Evolutionary conservation across 2,113 vertebrate species (phyloP).

Genomic region (Corythornis vintsioides): DNA sequence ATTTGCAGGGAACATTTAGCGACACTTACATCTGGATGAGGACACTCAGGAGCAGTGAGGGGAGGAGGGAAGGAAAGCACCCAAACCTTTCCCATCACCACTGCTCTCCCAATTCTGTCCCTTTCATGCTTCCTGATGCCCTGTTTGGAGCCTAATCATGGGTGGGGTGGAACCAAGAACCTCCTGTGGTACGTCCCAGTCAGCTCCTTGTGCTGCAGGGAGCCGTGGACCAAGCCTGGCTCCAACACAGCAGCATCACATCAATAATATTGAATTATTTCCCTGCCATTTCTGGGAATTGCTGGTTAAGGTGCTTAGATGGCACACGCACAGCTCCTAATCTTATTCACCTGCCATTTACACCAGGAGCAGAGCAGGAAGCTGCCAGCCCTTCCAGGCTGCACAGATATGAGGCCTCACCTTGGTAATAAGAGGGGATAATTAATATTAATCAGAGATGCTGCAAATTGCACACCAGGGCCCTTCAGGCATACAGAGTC

Average conservation of each 20-base stretch:
- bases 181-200: background rate
- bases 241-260: fast-evolving
- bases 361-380: background rate
- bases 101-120: background rate
- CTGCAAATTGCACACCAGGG: background rate
- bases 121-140: background rate
- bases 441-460: background rate
- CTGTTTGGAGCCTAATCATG: fast-evolving
- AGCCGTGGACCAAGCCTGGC: background rate
- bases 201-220: background rate
- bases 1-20: background rate
- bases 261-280: background rate
- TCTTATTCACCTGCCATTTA: slow-evolving; percentile 20
- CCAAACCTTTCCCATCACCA: background rate
- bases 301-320: background rate
- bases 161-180: fast-evolving
- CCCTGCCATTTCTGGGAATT: background rate
- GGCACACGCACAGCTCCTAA: background rate
- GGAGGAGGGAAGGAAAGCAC: background rate
- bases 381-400: background rate
- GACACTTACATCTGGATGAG: background rate
- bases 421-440: background rate
- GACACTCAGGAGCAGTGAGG: background rate
- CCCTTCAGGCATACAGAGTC: fast-evolving
- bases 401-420: background rate